These are phyloP conservation scores for Erebia aethiops DNA, from an alignment of 2,888 invertebrate species.

Conservation along the genomic window DNA sequence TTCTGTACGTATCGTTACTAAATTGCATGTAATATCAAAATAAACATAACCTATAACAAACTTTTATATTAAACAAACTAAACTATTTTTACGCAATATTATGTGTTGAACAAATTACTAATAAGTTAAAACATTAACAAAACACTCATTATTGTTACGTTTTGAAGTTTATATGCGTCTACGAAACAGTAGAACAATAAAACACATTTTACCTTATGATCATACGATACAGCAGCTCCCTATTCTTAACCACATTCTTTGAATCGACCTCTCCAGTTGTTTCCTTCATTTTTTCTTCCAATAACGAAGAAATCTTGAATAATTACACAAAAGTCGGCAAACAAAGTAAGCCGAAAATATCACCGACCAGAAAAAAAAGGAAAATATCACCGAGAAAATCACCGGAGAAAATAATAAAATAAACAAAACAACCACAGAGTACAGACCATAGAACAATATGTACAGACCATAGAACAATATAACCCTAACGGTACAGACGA, in stretches of 20 bases:
- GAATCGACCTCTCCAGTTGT: conserved; percentile 78
- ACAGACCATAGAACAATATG: no score
- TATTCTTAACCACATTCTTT: conserved; percentile 92
- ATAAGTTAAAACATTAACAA: background rate
- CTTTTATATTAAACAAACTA: no score
- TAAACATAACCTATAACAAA: conserved; percentile 4
- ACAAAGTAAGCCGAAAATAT: conserved; percentile 29
- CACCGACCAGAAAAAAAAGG: no score
- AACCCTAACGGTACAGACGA: no score
- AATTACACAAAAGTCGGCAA: conserved; percentile 42
- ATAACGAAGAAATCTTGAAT: conserved; percentile 25
- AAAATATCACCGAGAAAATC: no score
- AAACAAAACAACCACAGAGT: conserved; percentile 13
- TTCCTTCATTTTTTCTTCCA: conserved; percentile 65
- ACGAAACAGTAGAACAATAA: conserved; percentile 6
- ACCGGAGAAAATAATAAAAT: no score
- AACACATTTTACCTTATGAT: conserved; percentile 89
- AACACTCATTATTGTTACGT: background rate
- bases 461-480: no score
- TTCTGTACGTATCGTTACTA: no score
- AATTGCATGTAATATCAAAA: no score
- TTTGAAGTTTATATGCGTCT: background rate
- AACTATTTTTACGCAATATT: background rate
- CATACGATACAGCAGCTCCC: conserved; percentile 94
- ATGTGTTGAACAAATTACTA: background rate